Percentiles rank a stretch among this genome's conserved stretches.
These are phyloP conservation scores for Polylopha cassiicola DNA, from an alignment of 2,888 invertebrate species.

Conservation along the genomic window DNA sequence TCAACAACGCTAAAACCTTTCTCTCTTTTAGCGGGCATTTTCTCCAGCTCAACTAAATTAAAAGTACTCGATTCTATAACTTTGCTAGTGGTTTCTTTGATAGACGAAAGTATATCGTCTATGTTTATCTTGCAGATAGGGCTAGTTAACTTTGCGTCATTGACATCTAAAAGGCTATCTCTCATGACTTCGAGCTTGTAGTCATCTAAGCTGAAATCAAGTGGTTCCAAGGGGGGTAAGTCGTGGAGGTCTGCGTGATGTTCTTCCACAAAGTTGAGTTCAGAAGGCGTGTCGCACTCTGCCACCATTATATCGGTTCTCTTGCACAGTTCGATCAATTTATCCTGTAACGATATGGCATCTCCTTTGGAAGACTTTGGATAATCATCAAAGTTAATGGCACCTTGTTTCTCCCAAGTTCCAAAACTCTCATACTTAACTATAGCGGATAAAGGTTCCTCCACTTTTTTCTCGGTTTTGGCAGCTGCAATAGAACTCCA, in stretches of 20 bases:
- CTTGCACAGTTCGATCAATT: constrained; percentile 63
- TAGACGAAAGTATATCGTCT: constrained; percentile 63
- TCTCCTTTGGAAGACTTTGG: constrained; percentile 35
- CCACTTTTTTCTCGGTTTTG: constrained; percentile 41
- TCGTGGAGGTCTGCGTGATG: constrained; percentile 60
- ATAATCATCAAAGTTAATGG: constrained; percentile 29
- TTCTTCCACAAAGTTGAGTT: constrained; percentile 67
- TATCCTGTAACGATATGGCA: constrained; percentile 55
- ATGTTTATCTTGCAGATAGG: constrained; percentile 70
- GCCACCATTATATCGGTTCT: constrained; percentile 70
- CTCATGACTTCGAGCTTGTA: constrained; percentile 67
- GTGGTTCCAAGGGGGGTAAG: constrained; percentile 56
- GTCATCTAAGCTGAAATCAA: constrained; percentile 65
- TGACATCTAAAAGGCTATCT: constrained; percentile 60
- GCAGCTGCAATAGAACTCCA: constrained; percentile 76
- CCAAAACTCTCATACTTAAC: constrained; percentile 12
- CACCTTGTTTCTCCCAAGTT: constrained; percentile 18
- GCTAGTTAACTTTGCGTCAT: constrained; percentile 51
- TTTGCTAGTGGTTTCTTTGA: constrained; percentile 56
- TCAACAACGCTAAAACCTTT: constrained; percentile 64
- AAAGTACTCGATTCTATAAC: constrained; percentile 59
- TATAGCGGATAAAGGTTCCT: constrained; percentile 25
- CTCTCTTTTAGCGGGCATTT: constrained; percentile 55
- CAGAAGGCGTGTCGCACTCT: constrained; percentile 64
- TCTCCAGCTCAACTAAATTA: constrained; percentile 65